Percentiles rank a stretch among this genome's conserved stretches.
Conservation (phyloP, 2,888 invertebrate genomes). For the Amorpha juglandis region DNA sequence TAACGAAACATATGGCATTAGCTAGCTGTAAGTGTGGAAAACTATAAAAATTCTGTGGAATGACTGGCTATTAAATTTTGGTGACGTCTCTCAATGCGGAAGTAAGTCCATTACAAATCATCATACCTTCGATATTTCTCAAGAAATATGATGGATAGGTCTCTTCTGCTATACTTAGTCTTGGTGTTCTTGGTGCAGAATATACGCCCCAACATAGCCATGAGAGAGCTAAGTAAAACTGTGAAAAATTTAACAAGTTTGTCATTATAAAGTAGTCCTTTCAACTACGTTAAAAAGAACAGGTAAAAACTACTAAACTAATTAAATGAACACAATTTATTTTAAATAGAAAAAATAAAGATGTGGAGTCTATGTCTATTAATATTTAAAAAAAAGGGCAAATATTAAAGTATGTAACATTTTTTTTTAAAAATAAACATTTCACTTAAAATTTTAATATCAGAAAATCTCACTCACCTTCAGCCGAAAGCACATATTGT, state of each 20-base stretch:
- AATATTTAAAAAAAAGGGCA: too few relatives aligned
- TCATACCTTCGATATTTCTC: constrained; percentile 65
- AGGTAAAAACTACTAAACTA: too few relatives aligned
- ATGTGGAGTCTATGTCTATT: too few relatives aligned
- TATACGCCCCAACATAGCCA: constrained; percentile 38
- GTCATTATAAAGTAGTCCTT: too few relatives aligned
- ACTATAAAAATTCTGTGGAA: too few relatives aligned
- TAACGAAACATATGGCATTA: too few relatives aligned
- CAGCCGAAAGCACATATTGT: constrained; percentile 21
- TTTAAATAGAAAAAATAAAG: too few relatives aligned
- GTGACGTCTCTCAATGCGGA: too few relatives aligned
- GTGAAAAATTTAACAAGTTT: constrained; percentile 29
- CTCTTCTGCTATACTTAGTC: constrained; percentile 62
- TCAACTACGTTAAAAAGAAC: too few relatives aligned
- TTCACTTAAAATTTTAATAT: not conserved
- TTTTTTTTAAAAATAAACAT: not conserved
- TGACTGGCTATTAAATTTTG: too few relatives aligned
- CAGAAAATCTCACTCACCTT: constrained; percentile 10
- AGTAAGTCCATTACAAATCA: not conserved
- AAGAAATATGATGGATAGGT: constrained; percentile 57
- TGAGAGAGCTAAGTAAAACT: constrained; percentile 47
- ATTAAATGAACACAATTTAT: too few relatives aligned
- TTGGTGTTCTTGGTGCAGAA: constrained; percentile 56
- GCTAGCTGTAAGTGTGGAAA: too few relatives aligned
- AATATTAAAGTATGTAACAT: not conserved